Base-by-base conservation (phyloP, 92 coral and sea anemone genomes). In the Ricordea florida region DNA sequence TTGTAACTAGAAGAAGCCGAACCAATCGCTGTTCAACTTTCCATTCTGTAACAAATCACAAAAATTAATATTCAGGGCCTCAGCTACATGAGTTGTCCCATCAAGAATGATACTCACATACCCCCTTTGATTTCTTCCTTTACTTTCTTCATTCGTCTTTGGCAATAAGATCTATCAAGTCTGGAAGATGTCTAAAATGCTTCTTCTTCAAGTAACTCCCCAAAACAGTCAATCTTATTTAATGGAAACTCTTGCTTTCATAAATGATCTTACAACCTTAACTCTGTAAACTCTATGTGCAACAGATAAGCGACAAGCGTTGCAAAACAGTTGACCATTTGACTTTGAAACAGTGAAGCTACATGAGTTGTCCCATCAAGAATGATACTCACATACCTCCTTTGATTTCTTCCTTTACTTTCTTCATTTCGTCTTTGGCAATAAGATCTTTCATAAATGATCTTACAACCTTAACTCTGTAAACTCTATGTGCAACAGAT, bases 181-280 rank as follows among this genome's bases (percentile, higher is more conserved):
- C 52, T 33, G 64, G 18, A 57, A 57, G 63, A 57, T 57, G 43
- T 34, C 65, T 18, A 57, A 55, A 73, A 58, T 73, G 80, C 80
- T 73, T 73, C 69, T 69, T 73, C 80, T 57, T 73, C 70, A 6
- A 73, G 70, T 73, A 59, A 58, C 59, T 58, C 80, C 70, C 70
- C 34, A 18, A 73, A 74, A 11, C 81, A 74, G 71, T 74, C 71
- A 60, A 60, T 74, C 81, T 74, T 58, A 32, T 60, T 74, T 74
- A 60, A 60, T 60, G 71, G 70, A 74, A n/a, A 74, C 81, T 53
- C 80, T 50, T 59, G 61, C 80, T 59, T 59, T 59, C 69, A 59
- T 58, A 37, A 55, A 55, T 71, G 78, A 71, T 55, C 66, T 71
- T 56, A 71, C 66, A 37, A 71, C 57, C 66, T 37, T 71, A 56